Percentiles rank a stretch among this genome's conserved stretches.
These are phyloP conservation scores for Hesperophylax magnus DNA, from an alignment of 1,140 invertebrate species.

Conservation along the genomic window DNA sequence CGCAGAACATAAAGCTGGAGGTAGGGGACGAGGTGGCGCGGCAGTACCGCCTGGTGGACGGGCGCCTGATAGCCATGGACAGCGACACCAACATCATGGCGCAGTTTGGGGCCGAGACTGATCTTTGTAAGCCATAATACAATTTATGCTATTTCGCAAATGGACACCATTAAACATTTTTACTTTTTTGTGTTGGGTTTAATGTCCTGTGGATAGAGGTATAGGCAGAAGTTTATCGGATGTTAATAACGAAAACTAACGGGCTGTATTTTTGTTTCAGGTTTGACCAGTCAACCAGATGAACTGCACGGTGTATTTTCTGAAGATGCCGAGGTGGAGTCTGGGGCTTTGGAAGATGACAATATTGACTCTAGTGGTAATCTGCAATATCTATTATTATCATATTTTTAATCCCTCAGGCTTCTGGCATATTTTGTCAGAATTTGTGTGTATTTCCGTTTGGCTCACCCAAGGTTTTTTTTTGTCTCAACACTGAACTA, in stretches of 20 bases:
- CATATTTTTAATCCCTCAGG: no score
- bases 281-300: conserved; percentile 41
- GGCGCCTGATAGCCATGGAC: conserved; percentile 41
- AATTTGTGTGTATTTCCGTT: no score
- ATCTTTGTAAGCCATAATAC: conserved; percentile 63
- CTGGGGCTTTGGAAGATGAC: conserved; percentile 38
- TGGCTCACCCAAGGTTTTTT: no score
- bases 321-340: conserved; percentile 39
- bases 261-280: background rate
- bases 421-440: no score
- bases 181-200: no score
- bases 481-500: no score
- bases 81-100: conserved; percentile 61
- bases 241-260: background rate
- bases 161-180: no score
- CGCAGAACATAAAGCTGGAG: conserved; percentile 18
- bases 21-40: conserved; percentile 45
- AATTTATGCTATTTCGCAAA: background rate
- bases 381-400: no score
- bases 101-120: conserved; percentile 66
- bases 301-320: conserved; percentile 47
- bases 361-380: conserved; percentile 37
- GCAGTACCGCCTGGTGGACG: conserved; percentile 61
- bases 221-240: background rate
- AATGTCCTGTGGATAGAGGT: background rate